Evolutionary conservation across 2,888 invertebrate genomes (phyloP).

Genomic region (Protula sp.): DNA sequence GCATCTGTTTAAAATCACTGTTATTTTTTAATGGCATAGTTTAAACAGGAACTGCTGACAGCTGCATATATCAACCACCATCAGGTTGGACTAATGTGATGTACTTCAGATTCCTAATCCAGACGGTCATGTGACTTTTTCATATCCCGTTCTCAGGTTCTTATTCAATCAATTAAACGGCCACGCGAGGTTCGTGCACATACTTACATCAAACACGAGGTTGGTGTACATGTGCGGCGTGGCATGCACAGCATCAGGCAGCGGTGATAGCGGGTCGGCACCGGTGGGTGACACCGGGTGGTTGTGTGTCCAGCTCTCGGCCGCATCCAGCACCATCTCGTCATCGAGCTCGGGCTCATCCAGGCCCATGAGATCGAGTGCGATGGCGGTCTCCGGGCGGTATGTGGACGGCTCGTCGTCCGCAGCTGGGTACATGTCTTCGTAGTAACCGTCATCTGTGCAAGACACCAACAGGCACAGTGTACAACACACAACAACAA

Average conservation of each 20-base stretch:
- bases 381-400: slow-evolving; percentile 3
- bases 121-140: too few species aligned
- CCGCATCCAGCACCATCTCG: slow-evolving; percentile 9
- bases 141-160: too few species aligned
- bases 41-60: too few species aligned
- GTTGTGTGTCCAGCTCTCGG: slow-evolving; percentile 12
- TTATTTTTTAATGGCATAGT: too few species aligned
- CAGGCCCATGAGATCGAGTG: slow-evolving; percentile 3
- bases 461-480: not conserved
- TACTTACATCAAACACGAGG: not conserved
- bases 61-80: too few species aligned
- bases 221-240: not conserved
- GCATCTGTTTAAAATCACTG: too few species aligned
- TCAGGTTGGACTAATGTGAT: too few species aligned
- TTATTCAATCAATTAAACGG: too few species aligned
- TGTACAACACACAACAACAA: not conserved
- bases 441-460: slow-evolving; percentile 37
- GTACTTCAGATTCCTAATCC: too few species aligned
- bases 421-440: slow-evolving; percentile 42
- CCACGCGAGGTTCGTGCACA: too few species aligned
- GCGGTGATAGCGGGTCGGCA: too few species aligned
- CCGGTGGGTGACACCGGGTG: slow-evolving; percentile 17
- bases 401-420: slow-evolving; percentile 10
- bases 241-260: not conserved
- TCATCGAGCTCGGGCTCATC: slow-evolving; percentile 14